Evolutionary conservation across 2,797 vertebrate species (phyloP).

Genomic region (Anguilla obscura): DNA sequence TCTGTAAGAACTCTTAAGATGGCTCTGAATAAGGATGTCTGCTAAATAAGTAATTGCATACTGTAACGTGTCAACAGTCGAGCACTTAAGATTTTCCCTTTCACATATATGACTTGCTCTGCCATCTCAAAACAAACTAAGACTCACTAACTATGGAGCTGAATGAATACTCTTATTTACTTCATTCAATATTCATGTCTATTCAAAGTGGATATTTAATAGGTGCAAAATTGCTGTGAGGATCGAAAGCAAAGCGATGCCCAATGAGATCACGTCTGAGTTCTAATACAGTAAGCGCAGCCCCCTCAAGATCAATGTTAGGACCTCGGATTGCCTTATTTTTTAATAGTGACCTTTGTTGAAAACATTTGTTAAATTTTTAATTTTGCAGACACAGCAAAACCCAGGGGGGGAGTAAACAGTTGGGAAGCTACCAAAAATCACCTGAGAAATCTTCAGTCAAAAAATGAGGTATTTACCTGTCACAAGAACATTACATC

Average conservation of each 20-base stretch:
- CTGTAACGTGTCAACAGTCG: not conserved
- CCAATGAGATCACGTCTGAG: not conserved
- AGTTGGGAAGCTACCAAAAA: not conserved
- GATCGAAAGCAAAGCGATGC: not conserved
- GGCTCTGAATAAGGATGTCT: slow-evolving; percentile 4
- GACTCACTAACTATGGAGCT: not conserved
- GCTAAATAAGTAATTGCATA: not conserved
- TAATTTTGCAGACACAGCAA: not conserved
- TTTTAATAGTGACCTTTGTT: not conserved
- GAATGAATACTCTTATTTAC: not conserved
- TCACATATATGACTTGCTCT: not conserved
- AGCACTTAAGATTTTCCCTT: not conserved
- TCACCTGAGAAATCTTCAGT: not conserved
- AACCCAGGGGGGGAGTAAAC: not conserved
- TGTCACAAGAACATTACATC: not conserved
- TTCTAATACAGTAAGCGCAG: not conserved
- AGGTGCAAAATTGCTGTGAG: not conserved
- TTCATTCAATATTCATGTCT: not conserved
- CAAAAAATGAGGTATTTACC: not conserved
- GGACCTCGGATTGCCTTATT: not conserved
- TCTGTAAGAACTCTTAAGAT: not conserved
- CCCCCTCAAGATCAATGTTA: not conserved
- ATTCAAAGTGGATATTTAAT: not conserved
- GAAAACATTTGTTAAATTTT: not conserved
- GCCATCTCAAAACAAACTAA: not conserved